Evolutionary conservation across 2,113 vertebrate genomes (phyloP).

Genomic region (Xiphophorus maculatus): DNA sequence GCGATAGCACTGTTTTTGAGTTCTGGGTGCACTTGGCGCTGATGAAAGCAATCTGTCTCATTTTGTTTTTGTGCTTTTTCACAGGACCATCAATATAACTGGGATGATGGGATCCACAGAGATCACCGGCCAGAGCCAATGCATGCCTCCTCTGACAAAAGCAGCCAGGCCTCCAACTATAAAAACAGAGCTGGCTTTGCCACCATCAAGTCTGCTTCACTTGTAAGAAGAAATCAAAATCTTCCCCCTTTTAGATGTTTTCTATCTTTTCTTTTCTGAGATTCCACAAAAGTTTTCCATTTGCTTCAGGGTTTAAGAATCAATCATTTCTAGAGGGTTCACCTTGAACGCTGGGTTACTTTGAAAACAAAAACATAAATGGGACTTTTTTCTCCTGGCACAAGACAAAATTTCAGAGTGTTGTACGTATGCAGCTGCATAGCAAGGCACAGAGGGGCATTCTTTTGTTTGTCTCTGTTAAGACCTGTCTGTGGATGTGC

Average conservation of each 20-base stretch:
- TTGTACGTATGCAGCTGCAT: conserved; percentile 1
- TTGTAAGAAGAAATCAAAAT: conserved; percentile 82
- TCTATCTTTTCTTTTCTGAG: not conserved
- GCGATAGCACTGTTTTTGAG: no score
- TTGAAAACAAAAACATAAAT: not conserved
- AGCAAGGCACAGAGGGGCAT: not conserved
- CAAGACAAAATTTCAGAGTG: not conserved
- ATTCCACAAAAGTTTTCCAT: not conserved
- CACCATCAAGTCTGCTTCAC: conserved; percentile 98
- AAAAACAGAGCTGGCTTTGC: conserved; percentile 96
- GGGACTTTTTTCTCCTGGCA: not conserved
- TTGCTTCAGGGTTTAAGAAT: not conserved
- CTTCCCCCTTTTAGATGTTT: not conserved
- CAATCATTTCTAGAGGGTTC: not conserved
- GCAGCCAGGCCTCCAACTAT: conserved; percentile 93
- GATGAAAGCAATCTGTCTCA: not conserved
- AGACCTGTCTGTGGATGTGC: conserved; percentile 11
- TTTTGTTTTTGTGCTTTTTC: conserved; percentile 43
- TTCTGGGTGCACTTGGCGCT: not conserved
- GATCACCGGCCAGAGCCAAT: conserved; percentile 91
- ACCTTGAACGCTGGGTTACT: not conserved
- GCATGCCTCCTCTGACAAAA: conserved; percentile 90
- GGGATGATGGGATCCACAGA: conserved; percentile 93
- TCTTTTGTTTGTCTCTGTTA: not conserved
- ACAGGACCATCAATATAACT: conserved; percentile 96